Conservation (phyloP, 2,888 invertebrate species). For the Tortricodes alternella region DNA sequence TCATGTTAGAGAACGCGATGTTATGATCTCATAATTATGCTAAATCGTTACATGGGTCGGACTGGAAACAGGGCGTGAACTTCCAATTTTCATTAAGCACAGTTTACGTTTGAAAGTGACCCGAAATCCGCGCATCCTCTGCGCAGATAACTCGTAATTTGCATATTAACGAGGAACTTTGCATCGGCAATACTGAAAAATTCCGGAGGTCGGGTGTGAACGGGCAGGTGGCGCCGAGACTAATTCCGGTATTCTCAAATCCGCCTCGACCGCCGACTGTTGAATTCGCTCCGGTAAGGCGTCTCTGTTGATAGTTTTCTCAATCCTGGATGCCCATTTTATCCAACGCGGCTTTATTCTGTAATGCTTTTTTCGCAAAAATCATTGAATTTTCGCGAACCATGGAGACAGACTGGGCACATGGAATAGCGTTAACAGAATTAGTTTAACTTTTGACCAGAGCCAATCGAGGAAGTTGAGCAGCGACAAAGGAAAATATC, state of each 20-base stretch:
- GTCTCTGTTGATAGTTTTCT: slow-evolving; percentile 45
- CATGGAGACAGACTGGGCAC: too few relatives aligned
- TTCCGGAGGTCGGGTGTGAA: slow-evolving; percentile 69
- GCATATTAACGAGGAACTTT: slow-evolving; percentile 81
- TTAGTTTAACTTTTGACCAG: too few relatives aligned
- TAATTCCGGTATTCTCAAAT: slow-evolving; percentile 63
- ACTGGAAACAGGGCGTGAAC: slow-evolving; percentile 64
- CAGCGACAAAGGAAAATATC: too few relatives aligned
- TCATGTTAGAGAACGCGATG: slow-evolving; percentile 22
- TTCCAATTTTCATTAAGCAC: slow-evolving; percentile 64
- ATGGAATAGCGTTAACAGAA: too few relatives aligned
- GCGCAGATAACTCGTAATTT: slow-evolving; percentile 77
- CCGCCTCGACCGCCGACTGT: slow-evolving; percentile 43
- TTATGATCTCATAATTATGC: slow-evolving; percentile 59
- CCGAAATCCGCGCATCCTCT: slow-evolving; percentile 65
- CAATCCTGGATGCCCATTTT: slow-evolving; percentile 34
- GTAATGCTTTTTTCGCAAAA: too few relatives aligned
- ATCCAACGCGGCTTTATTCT: slow-evolving; percentile 8
- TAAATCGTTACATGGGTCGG: slow-evolving; percentile 67
- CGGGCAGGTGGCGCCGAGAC: slow-evolving; percentile 63
- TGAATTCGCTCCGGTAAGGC: slow-evolving; percentile 38
- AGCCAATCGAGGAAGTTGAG: too few relatives aligned
- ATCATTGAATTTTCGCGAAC: too few relatives aligned
- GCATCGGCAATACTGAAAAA: slow-evolving; percentile 75
- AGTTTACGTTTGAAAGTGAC: slow-evolving; percentile 62